phyloP scores from a whole-genome alignment of 2,113 vertebrate genomes.

The Pituophis catenifer region DNA sequence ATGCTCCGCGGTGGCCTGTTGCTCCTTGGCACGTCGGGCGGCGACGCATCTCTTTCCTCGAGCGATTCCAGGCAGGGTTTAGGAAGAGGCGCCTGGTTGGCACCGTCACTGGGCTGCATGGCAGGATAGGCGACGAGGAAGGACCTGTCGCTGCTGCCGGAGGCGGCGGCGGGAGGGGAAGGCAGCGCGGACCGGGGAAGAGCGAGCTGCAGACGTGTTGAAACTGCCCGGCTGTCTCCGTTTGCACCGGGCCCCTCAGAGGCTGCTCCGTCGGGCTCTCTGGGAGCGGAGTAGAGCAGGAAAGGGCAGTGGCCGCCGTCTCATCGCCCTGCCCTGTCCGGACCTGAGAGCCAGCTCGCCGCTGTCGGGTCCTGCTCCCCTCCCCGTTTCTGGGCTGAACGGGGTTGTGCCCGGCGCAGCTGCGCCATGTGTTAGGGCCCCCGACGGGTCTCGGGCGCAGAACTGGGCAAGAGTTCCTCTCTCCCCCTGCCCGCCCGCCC shows the following conservation, averaged over 20 bases:
- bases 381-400: neutral
- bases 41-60: neutral
- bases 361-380: neutral
- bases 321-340: neutral
- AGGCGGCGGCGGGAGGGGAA: neutral
- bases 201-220: neutral
- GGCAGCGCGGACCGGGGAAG: neutral
- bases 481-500: neutral
- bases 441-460: neutral
- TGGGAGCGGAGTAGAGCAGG: neutral
- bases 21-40: neutral
- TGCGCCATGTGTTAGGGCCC: neutral
- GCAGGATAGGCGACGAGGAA: neutral
- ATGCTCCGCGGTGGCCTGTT: neutral
- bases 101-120: neutral
- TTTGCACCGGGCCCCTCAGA: neutral
- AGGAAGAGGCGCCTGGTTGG: neutral
- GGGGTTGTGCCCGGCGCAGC: neutral
- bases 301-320: neutral
- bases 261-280: neutral
- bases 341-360: neutral
- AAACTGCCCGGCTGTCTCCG: neutral
- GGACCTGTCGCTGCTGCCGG: neutral
- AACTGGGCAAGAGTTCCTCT: neutral
- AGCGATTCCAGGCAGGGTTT: neutral